Percentiles rank a stretch among this genome's conserved stretches.
phyloP scores from a whole-genome alignment of 2,888 invertebrate species.

The Latheticus oryzae region DNA sequence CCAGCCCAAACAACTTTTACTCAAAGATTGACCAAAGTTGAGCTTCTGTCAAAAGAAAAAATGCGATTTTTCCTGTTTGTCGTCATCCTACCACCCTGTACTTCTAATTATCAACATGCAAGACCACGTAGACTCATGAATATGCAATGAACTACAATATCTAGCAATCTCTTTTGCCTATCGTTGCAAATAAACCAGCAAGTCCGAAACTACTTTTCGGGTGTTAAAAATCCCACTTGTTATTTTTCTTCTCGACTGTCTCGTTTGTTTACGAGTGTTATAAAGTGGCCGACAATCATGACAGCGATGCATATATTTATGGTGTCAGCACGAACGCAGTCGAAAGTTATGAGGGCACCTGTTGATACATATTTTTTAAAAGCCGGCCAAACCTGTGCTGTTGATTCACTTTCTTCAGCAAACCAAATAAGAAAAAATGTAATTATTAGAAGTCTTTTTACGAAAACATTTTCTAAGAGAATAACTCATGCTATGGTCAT shows the following conservation, averaged over 20 bases:
- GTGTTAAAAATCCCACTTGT: conserved; percentile 3
- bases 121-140: conserved; percentile 13
- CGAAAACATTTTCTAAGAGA: conserved; percentile 41
- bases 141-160: conserved; percentile 6
- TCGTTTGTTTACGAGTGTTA: conserved; percentile 29
- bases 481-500: conserved; percentile 57
- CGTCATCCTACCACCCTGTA: conserved; percentile 11
- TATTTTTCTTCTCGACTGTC: conserved; percentile 2
- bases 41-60: too few species aligned
- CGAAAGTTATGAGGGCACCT: conserved; percentile 45
- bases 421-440: too few species aligned
- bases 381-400: conserved; percentile 42
- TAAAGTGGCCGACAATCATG: conserved; percentile 43
- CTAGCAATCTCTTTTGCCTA: too few species aligned
- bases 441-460: too few species aligned
- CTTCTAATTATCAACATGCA: conserved; percentile 12
- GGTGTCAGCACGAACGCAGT: conserved; percentile 28
- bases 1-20: background rate
- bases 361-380: conserved; percentile 48
- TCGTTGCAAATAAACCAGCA: too few species aligned
- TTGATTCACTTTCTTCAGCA: conserved; percentile 37
- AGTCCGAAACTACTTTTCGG: too few species aligned
- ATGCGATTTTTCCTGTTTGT: too few species aligned
- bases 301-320: conserved; percentile 52
- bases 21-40: too few species aligned